Base-by-base conservation (phyloP, 1,140 invertebrate genomes). In the Proales similis region DNA sequence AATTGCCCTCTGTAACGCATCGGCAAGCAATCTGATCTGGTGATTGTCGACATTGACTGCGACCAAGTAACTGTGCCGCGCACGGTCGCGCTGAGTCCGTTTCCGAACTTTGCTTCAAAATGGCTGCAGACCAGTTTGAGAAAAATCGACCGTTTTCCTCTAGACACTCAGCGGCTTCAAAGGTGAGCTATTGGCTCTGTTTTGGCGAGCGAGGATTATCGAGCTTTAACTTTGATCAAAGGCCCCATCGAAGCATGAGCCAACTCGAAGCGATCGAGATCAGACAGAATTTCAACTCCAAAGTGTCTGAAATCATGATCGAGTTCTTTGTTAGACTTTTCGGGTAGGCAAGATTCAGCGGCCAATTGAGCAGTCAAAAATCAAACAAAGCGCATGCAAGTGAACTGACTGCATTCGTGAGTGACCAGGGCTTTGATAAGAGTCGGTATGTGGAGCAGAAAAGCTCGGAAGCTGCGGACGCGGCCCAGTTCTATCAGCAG, bases 281-380 rank as follows among this genome's bases (percentile, higher is more conserved):
- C n/a, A 30, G 29, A 14, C 22, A 36, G 11, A 14, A 36, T 26
- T 53, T 38, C 2, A 53, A 53, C 11, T 36, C 17, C 0, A 53
- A 53, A 33, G 42, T 53, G 22, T 36, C 4, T 11, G 30, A 53
- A 5, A 17, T 36, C 26, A 39, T 53, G 38, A 3, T 3, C 6
- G 48, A 53, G 29, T 53, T 53, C 17, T 53, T 27, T 36, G 48
- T 53, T 3, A 24, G 42, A 36, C 38, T 53, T 14, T 53, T 53
- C 29, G 48, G 48, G 48, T 53, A 38, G 26, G 24, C 7, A n/a
- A n/a, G n/a, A n/a, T n/a, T n/a, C n/a, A n/a, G n/a, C n/a, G n/a
- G n/a, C n/a, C n/a, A n/a, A n/a, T n/a, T n/a, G n/a, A n/a, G n/a
- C n/a, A n/a, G n/a, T n/a, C n/a, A n/a, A n/a, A n/a, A n/a, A n/a